These are phyloP conservation scores for Cosmia pyralina DNA, from an alignment of 2,888 invertebrate genomes.

Conservation along the genomic window DNA sequence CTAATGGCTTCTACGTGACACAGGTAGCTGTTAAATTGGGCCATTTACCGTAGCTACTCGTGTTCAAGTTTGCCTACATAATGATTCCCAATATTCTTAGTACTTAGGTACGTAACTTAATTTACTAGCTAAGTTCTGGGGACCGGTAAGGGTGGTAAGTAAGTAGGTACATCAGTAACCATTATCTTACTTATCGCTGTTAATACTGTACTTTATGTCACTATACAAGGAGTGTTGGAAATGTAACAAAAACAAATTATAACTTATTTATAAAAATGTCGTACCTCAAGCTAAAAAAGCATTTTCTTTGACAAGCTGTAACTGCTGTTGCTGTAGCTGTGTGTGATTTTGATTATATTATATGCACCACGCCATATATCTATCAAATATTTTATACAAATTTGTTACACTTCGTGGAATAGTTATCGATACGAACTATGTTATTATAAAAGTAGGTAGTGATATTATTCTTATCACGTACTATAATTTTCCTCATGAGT, in stretches of 20 bases:
- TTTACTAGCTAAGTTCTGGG: not conserved
- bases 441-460: slow-evolving; percentile 4
- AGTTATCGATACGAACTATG: not conserved
- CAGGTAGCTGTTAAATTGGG: slow-evolving; percentile 20
- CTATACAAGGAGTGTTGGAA: not conserved
- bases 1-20: slow-evolving; percentile 28
- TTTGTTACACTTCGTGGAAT: slow-evolving; percentile 3
- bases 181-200: not conserved
- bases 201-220: not conserved
- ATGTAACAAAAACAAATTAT: not conserved
- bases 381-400: not conserved
- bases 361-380: not conserved
- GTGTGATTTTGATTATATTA: not conserved
- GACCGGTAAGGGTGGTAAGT: not conserved
- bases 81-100: not conserved
- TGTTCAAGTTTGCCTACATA: not conserved
- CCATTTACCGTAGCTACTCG: slow-evolving; percentile 12
- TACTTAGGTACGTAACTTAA: not conserved
- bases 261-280: not conserved
- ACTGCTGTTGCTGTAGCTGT: too few species aligned
- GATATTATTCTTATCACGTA: slow-evolving; percentile 25
- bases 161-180: not conserved
- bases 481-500: slow-evolving; percentile 39
- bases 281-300: not conserved
- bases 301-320: not conserved